Evolutionary conservation across 35 echinoderm and acorn worm species (phyloP).

Genomic region (Eucidaris tribuloides): DNA sequence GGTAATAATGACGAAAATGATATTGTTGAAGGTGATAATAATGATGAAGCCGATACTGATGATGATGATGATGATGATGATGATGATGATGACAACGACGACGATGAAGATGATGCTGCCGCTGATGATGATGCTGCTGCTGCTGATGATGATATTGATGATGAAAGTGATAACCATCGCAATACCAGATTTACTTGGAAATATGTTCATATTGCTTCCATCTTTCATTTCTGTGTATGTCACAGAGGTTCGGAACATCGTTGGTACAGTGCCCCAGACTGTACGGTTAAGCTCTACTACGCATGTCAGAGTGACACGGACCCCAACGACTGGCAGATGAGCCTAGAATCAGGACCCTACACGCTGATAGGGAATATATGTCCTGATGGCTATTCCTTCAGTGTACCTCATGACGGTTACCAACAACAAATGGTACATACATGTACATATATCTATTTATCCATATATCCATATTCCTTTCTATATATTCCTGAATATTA

Average conservation of each 20-base stretch:
- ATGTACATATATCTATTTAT: too few relatives aligned
- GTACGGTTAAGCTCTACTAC: conserved; percentile 17
- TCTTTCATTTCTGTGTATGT: background rate
- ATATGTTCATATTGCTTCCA: too few relatives aligned
- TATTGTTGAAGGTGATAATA: background rate
- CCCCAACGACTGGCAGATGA: conserved; percentile 50
- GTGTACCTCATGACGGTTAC: conserved; percentile 73
- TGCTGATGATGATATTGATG: background rate
- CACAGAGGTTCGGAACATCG: conserved; percentile 31
- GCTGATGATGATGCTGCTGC: background rate
- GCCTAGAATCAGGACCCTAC: conserved; percentile 41
- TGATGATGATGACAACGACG: background rate
- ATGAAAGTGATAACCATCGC: background rate
- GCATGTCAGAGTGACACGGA: conserved; percentile 54
- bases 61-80: background rate
- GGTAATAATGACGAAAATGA: background rate
- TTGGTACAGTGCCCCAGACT: conserved; percentile 63
- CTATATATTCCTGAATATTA: too few relatives aligned
- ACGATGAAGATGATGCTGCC: background rate
- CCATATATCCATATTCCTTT: too few relatives aligned
- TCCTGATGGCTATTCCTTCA: conserved; percentile 64
- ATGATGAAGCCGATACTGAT: background rate
- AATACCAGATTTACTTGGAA: background rate
- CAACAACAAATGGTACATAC: conserved; percentile 68
- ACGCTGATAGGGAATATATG: background rate